These are phyloP conservation scores for Apeltes quadracus DNA, from an alignment of 2,113 vertebrate species.

Conservation along the genomic window DNA sequence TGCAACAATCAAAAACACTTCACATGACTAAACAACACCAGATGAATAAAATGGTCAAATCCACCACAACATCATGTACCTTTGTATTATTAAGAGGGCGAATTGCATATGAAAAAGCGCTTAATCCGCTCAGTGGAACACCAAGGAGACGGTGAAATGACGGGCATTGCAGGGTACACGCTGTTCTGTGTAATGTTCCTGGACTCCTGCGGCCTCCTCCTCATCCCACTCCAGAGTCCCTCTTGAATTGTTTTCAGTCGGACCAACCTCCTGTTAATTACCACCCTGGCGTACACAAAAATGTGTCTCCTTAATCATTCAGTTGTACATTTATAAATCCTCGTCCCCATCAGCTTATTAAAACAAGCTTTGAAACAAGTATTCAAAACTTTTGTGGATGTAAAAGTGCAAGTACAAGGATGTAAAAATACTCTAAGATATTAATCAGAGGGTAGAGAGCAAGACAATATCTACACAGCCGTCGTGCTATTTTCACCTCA, in stretches of 20 bases:
- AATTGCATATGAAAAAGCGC: constrained; percentile 39
- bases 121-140: constrained; percentile 31
- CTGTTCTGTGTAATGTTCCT: constrained; percentile 14
- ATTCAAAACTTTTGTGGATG: neutral
- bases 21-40: neutral
- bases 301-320: neutral
- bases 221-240: constrained; percentile 39
- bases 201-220: constrained; percentile 31
- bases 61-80: constrained; percentile 7
- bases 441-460: neutral
- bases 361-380: neutral
- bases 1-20: constrained; percentile 9
- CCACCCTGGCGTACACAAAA: constrained; percentile 3
- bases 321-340: neutral
- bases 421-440: neutral
- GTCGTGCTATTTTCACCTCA: neutral
- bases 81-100: constrained; percentile 18
- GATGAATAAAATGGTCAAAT: constrained; percentile 3
- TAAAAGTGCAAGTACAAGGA: neutral
- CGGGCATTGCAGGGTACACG: constrained; percentile 19
- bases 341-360: neutral
- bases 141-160: constrained; percentile 21
- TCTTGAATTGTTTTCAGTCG: constrained; percentile 24
- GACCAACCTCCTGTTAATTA: constrained; percentile 15
- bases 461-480: neutral